phyloP scores from a whole-genome alignment of 1,140 invertebrate genomes.

The Diachasma alloeum region DNA sequence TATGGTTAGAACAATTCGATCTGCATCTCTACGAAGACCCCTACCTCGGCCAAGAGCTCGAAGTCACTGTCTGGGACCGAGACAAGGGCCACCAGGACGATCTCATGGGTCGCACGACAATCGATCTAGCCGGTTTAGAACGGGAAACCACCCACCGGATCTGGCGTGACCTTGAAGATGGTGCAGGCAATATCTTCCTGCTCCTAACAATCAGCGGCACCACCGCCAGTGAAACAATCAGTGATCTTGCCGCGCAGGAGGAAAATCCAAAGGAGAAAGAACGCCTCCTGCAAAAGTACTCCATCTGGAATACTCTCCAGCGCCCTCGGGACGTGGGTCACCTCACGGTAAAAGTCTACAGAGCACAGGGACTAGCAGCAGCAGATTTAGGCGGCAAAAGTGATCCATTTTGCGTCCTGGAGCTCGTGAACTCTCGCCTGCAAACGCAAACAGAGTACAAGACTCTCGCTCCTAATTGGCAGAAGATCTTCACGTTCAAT shows the following conservation, averaged over 20 bases:
- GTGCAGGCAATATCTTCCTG: slow-evolving; percentile 85
- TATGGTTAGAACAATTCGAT: slow-evolving; percentile 98
- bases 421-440: slow-evolving; percentile 91
- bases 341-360: slow-evolving; percentile 86
- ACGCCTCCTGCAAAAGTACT: slow-evolving; percentile 77
- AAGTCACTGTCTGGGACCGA: slow-evolving; percentile 91
- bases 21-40: slow-evolving; percentile 94
- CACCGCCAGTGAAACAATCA: slow-evolving; percentile 89
- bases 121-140: slow-evolving; percentile 86
- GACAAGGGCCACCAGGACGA: slow-evolving; percentile 85
- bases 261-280: slow-evolving; percentile 77
- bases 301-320: slow-evolving; percentile 74
- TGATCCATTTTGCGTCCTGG: slow-evolving; percentile 97
- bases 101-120: slow-evolving; percentile 85
- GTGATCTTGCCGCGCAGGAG: slow-evolving; percentile 85
- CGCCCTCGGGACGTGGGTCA: slow-evolving; percentile 86
- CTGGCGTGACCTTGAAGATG: slow-evolving; percentile 89
- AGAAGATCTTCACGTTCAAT: slow-evolving; percentile 98
- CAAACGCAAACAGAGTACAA: slow-evolving; percentile 99
- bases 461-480: slow-evolving; percentile 95
- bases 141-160: slow-evolving; percentile 91
- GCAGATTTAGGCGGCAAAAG: slow-evolving; percentile 93
- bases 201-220: slow-evolving; percentile 95
- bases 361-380: slow-evolving; percentile 87
- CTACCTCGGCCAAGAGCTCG: slow-evolving; percentile 79